phyloP scores from a whole-genome alignment of 1,140 invertebrate species.

The Diorhabda carinulata region DNA sequence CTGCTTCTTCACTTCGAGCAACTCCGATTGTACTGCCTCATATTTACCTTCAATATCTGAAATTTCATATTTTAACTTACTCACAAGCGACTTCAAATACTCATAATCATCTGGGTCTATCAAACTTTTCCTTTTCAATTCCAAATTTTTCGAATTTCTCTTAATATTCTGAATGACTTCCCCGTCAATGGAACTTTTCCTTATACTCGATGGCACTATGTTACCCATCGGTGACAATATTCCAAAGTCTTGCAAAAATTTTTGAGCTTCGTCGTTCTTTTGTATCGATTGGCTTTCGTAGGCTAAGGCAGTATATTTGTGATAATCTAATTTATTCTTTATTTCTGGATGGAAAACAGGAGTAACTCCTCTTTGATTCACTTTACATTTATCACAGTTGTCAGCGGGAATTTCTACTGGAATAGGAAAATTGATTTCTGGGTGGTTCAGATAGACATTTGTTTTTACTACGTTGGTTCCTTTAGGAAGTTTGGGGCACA shows the following conservation, averaged over 20 bases:
- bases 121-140: constrained; percentile 23
- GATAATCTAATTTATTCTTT: constrained; percentile 38
- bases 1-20: constrained; percentile 42
- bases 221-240: constrained; percentile 46
- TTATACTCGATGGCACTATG: constrained; percentile 32
- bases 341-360: constrained; percentile 33
- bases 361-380: constrained; percentile 25
- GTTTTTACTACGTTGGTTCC: constrained; percentile 26
- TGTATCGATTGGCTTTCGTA: background rate
- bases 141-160: constrained; percentile 35
- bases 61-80: constrained; percentile 46
- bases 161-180: constrained; percentile 28
- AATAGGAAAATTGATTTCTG: constrained; percentile 42
- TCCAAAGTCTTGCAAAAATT: constrained; percentile 43
- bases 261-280: constrained; percentile 35
- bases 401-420: constrained; percentile 32
- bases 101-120: constrained; percentile 38
- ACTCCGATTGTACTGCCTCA: constrained; percentile 41
- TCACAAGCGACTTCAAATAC: constrained; percentile 42
- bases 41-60: constrained; percentile 44
- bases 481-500: constrained; percentile 1
- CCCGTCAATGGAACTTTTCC: constrained; percentile 26
- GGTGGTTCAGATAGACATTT: constrained; percentile 38
- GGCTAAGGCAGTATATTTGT: constrained; percentile 36
- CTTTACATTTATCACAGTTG: constrained; percentile 19